A percentile compares a stretch with the other conserved stretches of the same genome.
Conservation (phyloP, 1,140 invertebrate species). For the Pseudomyrmex pallidus region DNA sequence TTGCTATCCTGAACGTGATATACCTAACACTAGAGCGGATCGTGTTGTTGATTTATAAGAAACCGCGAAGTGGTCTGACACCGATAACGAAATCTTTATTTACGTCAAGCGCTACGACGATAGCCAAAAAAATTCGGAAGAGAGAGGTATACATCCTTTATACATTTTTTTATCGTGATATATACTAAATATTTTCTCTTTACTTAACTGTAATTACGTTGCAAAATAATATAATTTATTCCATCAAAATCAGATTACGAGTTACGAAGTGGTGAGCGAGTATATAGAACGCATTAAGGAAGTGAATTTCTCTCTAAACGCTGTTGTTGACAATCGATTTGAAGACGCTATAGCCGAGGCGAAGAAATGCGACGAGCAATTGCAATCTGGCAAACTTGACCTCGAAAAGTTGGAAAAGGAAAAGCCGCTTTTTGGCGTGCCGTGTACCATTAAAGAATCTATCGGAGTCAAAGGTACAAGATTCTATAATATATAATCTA, state of each 20-base stretch:
- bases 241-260: constrained; percentile 84
- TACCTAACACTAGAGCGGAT: neutral
- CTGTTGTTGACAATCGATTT: constrained; percentile 90
- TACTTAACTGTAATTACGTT: no score
- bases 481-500: neutral
- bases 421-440: constrained; percentile 91
- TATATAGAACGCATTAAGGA: constrained; percentile 90
- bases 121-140: constrained; percentile 82
- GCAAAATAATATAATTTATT: neutral
- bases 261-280: constrained; percentile 87
- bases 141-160: constrained; percentile 80
- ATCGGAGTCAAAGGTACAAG: constrained; percentile 88
- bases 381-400: constrained; percentile 80
- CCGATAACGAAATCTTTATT: constrained; percentile 76
- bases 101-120: constrained; percentile 74
- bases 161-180: neutral
- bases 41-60: neutral
- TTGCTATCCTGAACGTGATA: neutral
- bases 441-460: constrained; percentile 91
- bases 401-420: constrained; percentile 82
- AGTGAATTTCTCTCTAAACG: constrained; percentile 91
- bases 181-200: neutral
- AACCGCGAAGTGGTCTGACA: constrained; percentile 69
- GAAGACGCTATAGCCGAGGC: constrained; percentile 90
- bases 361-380: constrained; percentile 86